Base-by-base conservation (phyloP, 2,797 vertebrate genomes). In the Lithobates sylvaticus region DNA sequence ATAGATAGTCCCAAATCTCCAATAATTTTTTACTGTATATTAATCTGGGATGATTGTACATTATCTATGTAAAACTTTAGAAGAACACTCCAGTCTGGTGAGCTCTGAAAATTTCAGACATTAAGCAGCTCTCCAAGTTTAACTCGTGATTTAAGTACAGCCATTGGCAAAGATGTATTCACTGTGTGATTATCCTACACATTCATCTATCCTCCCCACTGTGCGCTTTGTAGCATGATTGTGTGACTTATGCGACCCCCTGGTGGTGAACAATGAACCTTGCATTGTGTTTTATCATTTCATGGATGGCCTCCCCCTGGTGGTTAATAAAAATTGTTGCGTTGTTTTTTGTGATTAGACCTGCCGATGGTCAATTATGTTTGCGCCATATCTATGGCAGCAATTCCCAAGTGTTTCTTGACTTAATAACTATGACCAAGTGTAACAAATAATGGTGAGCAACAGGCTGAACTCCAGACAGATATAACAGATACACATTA, bases 121-220 rank as follows among this genome's bases (percentile, higher is more conserved):
- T 82, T 82, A 82, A 82, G 80, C 70, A 82, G 70, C 80, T 82
- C 61, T 82, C 65, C 80, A 82, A 82, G 32, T 82, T 82, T 82
- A 82, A 73, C 80, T 82, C 54, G 73, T 82, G 72, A 74, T 74
- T 73, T 82, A 82, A 82, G 69, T 61, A 73, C 79, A 72, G 79
- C 44, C 79, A 61, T 50, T 58, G 67, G 69, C 50, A 72, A 71
- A 71, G 32, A 72, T 72, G 44, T 72, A 81, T 81, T 81, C 79
- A 81, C 71, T 26, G 79, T 21, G 79, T 15, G 50, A 71, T 58
- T 67, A 32, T 54, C 2, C 18, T 80, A 69, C 68, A 81, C 67
- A 81, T 81, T 81, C 79, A 81, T 70, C 36, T 54, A 18, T 27
- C 12, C 68, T 58, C 68, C 79, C 79, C 44, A 39, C 79, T 10